Percentiles rank a stretch among this genome's conserved stretches.
Conservation (phyloP, 2,797 vertebrate species). For the Parauchenoglanis ngamensis region DNA sequence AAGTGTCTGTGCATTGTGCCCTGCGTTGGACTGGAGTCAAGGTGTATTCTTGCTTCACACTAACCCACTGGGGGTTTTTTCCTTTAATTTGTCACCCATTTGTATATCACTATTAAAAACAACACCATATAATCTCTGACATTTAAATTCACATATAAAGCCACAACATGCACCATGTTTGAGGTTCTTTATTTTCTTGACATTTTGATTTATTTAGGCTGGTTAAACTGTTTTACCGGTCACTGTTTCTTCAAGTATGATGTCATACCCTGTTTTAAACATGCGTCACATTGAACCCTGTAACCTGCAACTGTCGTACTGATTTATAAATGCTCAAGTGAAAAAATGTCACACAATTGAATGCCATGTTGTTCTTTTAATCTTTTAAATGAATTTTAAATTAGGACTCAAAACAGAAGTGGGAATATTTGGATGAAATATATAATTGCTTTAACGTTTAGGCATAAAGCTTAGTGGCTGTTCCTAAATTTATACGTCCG, state of each 20-base stretch:
- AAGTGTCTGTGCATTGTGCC: too few species aligned
- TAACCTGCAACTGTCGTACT: slow-evolving; percentile 29
- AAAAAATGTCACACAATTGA: slow-evolving; percentile 18
- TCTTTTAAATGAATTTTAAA: background rate
- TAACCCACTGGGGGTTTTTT: background rate
- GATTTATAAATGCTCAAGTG: background rate
- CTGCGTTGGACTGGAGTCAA: background rate
- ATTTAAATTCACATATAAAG: slow-evolving; percentile 5
- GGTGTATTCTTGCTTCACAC: background rate
- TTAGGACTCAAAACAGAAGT: background rate
- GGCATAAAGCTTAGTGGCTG: background rate
- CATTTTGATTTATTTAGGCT: slow-evolving; percentile 20
- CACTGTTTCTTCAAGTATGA: background rate
- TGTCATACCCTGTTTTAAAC: slow-evolving; percentile 51
- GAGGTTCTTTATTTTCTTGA: slow-evolving; percentile 36
- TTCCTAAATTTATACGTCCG: background rate
- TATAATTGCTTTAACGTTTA: background rate
- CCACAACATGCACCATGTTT: background rate
- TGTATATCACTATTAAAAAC: background rate
- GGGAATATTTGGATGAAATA: slow-evolving; percentile 1
- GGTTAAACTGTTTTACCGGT: slow-evolving; percentile 25
- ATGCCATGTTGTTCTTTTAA: slow-evolving; percentile 12
- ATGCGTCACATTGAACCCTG: slow-evolving; percentile 51
- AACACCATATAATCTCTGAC: too few species aligned
- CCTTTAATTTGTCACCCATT: background rate